Conservation (phyloP, 2,113 vertebrate genomes). For the Pampusana beccarii region DNA sequence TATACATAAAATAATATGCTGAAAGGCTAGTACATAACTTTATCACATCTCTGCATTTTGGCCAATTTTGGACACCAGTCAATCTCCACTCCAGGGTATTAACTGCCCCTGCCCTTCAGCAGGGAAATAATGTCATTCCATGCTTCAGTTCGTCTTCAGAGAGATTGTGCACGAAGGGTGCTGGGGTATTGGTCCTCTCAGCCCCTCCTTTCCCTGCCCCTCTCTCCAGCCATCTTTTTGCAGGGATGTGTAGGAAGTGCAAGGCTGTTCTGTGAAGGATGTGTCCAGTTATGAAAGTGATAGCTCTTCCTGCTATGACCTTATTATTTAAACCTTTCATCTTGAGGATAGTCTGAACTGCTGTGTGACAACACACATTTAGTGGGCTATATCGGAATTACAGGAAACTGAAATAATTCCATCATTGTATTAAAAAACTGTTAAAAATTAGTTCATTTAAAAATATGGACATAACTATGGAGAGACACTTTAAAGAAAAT, state of each 20-base stretch:
- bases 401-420: background rate
- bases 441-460: background rate
- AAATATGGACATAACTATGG: background rate
- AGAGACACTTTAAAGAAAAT: background rate
- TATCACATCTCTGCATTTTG: background rate
- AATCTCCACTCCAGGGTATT: background rate
- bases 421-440: background rate
- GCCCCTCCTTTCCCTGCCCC: background rate
- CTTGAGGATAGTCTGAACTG: background rate
- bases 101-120: background rate
- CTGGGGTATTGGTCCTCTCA: background rate
- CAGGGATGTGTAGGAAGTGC: background rate
- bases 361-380: background rate
- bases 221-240: background rate
- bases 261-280: background rate
- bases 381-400: background rate
- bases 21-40: background rate
- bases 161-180: background rate
- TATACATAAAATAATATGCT: fast-evolving
- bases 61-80: background rate
- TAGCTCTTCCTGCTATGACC: background rate
- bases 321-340: background rate
- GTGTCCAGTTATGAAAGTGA: background rate
- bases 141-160: background rate
- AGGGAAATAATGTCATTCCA: background rate